Percentiles rank a stretch among this genome's conserved stretches.
Conservation (phyloP, 2,797 vertebrate genomes). For the Microchirus variegatus region DNA sequence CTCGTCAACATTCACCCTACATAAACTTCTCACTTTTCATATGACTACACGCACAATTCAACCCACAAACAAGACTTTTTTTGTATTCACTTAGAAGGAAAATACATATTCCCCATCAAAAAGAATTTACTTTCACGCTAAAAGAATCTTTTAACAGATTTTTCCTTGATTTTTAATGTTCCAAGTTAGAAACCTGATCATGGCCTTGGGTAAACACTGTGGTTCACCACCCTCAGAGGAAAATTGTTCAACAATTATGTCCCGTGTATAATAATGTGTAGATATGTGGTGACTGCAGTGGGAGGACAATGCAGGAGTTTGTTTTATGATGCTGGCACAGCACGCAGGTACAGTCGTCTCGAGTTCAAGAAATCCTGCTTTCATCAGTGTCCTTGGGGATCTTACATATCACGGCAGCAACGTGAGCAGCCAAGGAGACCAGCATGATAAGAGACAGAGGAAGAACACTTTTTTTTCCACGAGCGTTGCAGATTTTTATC, state of each 20-base stretch:
- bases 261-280: constrained; percentile 21
- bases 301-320: constrained; percentile 26
- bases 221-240: constrained; percentile 45
- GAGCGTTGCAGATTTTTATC: constrained; percentile 71
- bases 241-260: constrained; percentile 37
- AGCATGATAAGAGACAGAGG: constrained; percentile 12
- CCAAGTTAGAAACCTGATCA: constrained; percentile 8
- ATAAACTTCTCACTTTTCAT: neutral
- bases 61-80: too few relatives aligned
- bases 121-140: neutral
- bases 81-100: too few relatives aligned
- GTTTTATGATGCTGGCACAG: constrained; percentile 17
- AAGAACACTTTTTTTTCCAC: constrained; percentile 44
- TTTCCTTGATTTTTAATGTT: neutral
- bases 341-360: constrained; percentile 16
- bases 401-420: constrained; percentile 23
- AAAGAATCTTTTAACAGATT: neutral
- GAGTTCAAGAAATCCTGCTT: constrained; percentile 19
- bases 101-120: neutral
- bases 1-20: neutral
- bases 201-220: constrained; percentile 52
- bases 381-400: constrained; percentile 50
- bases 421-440: constrained; percentile 46
- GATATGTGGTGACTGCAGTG: constrained; percentile 19
- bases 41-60: too few relatives aligned